These are phyloP conservation scores for Pyxicephalus adspersus DNA, from an alignment of 2,113 vertebrate species.

Conservation along the genomic window DNA sequence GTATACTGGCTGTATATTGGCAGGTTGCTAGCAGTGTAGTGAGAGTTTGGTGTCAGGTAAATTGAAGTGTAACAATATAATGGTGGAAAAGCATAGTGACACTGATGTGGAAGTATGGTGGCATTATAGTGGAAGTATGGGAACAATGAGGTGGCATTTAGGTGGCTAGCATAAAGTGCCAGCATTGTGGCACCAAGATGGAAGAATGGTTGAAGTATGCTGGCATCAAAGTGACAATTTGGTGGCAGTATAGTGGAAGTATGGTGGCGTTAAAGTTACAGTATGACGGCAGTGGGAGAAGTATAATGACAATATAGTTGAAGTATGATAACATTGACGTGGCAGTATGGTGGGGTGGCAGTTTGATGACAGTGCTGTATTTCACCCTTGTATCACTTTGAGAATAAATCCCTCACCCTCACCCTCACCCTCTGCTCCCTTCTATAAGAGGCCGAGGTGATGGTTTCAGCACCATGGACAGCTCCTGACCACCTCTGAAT, in stretches of 20 bases:
- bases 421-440: background rate
- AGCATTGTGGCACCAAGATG: no score
- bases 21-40: background rate
- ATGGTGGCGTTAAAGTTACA: no score
- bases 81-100: background rate
- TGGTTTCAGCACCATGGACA: conserved; percentile 17
- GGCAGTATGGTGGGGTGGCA: no score
- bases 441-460: background rate
- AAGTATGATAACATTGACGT: no score
- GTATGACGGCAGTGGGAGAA: no score
- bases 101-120: background rate
- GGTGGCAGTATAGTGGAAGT: background rate
- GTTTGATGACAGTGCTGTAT: background rate
- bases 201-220: no score
- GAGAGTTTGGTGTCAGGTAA: background rate
- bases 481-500: background rate
- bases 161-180: background rate
- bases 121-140: background rate
- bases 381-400: background rate
- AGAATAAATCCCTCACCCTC: background rate
- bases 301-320: no score
- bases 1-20: background rate
- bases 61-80: no score
- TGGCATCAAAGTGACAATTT: background rate
- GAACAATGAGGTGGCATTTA: background rate